Conservation (phyloP, 2,113 vertebrate species). For the Callocephalon fimbriatum region DNA sequence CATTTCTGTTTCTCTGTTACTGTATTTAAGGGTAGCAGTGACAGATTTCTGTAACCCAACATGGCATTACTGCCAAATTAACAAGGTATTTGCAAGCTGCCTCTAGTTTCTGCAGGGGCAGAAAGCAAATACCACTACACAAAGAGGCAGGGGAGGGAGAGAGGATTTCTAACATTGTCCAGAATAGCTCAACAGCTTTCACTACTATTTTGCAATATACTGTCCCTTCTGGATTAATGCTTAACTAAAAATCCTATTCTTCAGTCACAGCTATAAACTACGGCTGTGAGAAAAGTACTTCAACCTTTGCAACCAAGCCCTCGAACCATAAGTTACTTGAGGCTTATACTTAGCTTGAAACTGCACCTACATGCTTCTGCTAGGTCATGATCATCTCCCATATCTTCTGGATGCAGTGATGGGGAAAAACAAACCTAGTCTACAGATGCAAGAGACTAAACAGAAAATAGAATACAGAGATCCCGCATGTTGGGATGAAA, state of each 20-base stretch:
- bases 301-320: not conserved
- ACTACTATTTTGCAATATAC: not conserved
- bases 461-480: not conserved
- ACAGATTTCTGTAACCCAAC: not conserved
- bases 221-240: not conserved
- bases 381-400: not conserved
- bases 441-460: not conserved
- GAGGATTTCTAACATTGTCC: not conserved
- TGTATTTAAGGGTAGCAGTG: not conserved
- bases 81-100: not conserved
- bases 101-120: not conserved
- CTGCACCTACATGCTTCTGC: not conserved
- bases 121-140: not conserved
- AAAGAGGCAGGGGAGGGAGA: not conserved
- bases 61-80: not conserved
- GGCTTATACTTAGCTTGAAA: not conserved
- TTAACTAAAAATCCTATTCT: not conserved
- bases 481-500: not conserved
- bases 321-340: not conserved
- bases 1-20: not conserved
- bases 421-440: not conserved
- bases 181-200: not conserved
- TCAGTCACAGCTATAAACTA: not conserved
- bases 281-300: rapidly evolving
- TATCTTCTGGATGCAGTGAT: not conserved